Base-by-base conservation (phyloP, 2,113 vertebrate genomes). In the Sinocyclocheilus grahami region DNA sequence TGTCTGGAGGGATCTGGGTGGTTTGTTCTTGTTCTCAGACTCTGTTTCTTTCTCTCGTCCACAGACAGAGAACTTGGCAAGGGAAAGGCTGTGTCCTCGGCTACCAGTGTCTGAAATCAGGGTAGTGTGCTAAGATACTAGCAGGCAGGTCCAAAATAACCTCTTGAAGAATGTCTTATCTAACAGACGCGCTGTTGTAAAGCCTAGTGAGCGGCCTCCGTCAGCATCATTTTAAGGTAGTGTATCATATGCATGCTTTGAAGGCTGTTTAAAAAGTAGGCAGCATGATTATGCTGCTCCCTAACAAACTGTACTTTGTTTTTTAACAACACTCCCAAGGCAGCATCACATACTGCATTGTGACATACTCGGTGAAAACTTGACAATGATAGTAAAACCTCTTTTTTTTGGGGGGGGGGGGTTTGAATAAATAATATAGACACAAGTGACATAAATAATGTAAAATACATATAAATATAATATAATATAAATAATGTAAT, bases 61-160 rank as follows among this genome's bases (percentile, higher is more conserved):
- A 89, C 65, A 60, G 86, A 86, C 72, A 62, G 22, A 88, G 80
- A 85, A 78, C 80, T 46, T 48, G 76, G 78, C 30, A 87, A 86
- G 87, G 84, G 75, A n/a, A 63, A 75, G 82, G 37, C 79, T 5
- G 81, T 90, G 88, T 69, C 86, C 83, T 86, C 84, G 88, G 14
- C 75, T 53, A 89, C 75, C 33, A 75, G 53, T 69, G 65, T 78
- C 63, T 85, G 53, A 86, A 80, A 86, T 84, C 72, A 83, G 87
- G 87, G 84, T 89, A 84, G 87, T 87, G 86, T 86, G 82, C 89
- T 89, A 87, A 91, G 89, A 92, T 42, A 67, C 88, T 90, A 87
- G 81, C 81, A 71, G 30, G 42, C 48, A 46, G 53, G 75, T 87
- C 79, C 85, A 83, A 90, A 90, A 91, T 90, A 89, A 82, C 75